Percentiles rank a stretch among this genome's conserved stretches.
phyloP scores from a whole-genome alignment of 2,113 vertebrate genomes.

The Oncorhynchus masou region DNA sequence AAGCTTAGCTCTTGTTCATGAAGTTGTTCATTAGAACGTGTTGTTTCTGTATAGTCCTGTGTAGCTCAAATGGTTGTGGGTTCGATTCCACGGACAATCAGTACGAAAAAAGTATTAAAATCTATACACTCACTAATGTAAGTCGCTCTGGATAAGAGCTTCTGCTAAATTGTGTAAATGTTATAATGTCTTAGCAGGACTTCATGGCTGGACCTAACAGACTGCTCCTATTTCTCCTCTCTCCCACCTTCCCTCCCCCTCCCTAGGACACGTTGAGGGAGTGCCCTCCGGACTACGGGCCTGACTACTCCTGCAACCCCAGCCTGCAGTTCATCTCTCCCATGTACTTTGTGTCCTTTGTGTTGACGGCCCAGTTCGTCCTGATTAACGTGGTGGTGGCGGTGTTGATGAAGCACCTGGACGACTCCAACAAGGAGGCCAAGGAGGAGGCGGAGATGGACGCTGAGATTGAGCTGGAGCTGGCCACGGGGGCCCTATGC shows the following conservation, averaged over 20 bases:
- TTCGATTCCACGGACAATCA: too few relatives aligned
- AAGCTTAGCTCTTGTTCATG: too few relatives aligned
- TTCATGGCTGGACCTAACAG: not conserved
- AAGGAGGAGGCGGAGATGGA: constrained; percentile 98
- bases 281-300: constrained; percentile 80
- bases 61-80: too few relatives aligned
- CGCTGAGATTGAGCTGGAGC: constrained; percentile 94
- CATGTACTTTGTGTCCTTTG: constrained; percentile 98
- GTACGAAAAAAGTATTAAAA: too few relatives aligned
- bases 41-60: too few relatives aligned
- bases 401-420: constrained; percentile 98
- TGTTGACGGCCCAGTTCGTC: constrained; percentile 99
- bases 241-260: not conserved
- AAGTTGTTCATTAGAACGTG: too few relatives aligned
- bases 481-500: constrained; percentile 85
- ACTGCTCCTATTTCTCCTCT: not conserved
- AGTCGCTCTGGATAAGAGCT: too few relatives aligned
- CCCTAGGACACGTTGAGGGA: constrained; percentile 93
- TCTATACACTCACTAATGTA: too few relatives aligned
- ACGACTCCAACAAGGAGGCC: constrained; percentile 99
- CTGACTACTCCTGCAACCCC: constrained; percentile 92
- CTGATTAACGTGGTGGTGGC: constrained; percentile 99
- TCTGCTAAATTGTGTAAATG: too few relatives aligned
- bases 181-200: too few relatives aligned
- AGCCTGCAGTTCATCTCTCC: constrained; percentile 93